Base-by-base conservation (phyloP, 2,113 vertebrate genomes). In the Cricetomys ansorgei region DNA sequence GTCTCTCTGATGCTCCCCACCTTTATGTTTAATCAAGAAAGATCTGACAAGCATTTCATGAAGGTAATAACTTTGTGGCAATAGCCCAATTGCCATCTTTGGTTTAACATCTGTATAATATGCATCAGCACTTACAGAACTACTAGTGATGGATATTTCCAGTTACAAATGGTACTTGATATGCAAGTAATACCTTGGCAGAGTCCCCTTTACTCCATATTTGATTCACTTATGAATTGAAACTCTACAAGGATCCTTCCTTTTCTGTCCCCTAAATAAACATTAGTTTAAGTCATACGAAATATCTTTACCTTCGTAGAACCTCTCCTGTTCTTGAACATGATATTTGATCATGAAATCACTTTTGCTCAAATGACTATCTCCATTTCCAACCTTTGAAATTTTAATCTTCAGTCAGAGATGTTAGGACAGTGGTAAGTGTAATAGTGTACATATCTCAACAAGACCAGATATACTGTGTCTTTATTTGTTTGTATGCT, bases 151-250 rank as follows among this genome's bases (percentile, higher is more conserved):
- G 48, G 0, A 7, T 57, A n/a, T 86, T 50, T 81, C 40, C 12
- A 59, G 25, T 73, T 73, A 76, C 13, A 59, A 0, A 48, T 69
- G 69, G 43, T 80, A 43, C 3, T 67, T 17, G 23, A 21, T 76
- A 88, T 73, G 10, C 15, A 93, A 91, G 13, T 59, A 79, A 76
- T 3, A 85, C 8, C 21, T 37, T 79, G 59, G 21, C 13, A 87
- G 0, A 84, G 7, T 8, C 1, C 1, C 79, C 5, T 29, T 5
- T 0, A 23, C 15, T 15, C 0, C 0, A 69, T 64, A 17, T 75
- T 16, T 85, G 4, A 93, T 84, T 6, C 15, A 73, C 3, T 13
- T n/a, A 62, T 50, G 65, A 73, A 59, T 94, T 3, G 29, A 72
- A 3, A 84, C 40, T 16, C 75, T 83, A 1, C 15, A 2, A 11